These are phyloP conservation scores for Stomatorhinus walkeri DNA, from an alignment of 2,797 vertebrate species.

Conservation along the genomic window DNA sequence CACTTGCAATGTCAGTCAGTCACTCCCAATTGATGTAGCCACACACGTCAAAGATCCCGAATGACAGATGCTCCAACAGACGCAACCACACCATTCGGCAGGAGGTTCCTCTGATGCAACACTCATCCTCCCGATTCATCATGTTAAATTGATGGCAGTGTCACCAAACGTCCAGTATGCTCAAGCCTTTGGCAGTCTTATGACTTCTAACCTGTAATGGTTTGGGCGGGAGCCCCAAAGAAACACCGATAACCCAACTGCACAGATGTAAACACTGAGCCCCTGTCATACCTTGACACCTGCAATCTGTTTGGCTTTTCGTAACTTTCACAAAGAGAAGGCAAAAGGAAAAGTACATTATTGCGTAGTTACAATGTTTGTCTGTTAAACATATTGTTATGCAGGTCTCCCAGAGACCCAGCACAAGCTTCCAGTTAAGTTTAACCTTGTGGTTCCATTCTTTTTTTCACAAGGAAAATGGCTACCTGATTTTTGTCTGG, in stretches of 20 bases:
- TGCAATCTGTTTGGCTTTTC: neutral
- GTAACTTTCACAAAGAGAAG: neutral
- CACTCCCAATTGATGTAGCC: neutral
- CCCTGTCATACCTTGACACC: neutral
- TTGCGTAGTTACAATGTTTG: neutral
- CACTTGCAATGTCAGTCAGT: neutral
- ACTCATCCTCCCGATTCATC: neutral
- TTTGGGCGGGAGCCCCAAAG: neutral
- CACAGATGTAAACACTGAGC: neutral
- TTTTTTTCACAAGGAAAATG: neutral
- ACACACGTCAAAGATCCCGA: neutral
- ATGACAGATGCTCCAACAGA: neutral
- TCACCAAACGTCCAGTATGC: neutral
- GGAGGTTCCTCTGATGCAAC: neutral
- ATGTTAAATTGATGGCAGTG: neutral
- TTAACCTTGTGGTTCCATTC: neutral
- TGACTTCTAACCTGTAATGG: neutral
- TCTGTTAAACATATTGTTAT: neutral
- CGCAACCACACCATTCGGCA: neutral
- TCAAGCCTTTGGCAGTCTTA: neutral
- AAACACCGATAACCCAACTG: neutral
- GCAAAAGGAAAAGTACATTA: neutral
- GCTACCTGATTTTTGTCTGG: neutral
- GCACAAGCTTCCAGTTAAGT: neutral
- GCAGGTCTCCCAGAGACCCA: neutral